Evolutionary conservation across 2,888 invertebrate genomes (phyloP).

Genomic region (Ctena decussata): DNA sequence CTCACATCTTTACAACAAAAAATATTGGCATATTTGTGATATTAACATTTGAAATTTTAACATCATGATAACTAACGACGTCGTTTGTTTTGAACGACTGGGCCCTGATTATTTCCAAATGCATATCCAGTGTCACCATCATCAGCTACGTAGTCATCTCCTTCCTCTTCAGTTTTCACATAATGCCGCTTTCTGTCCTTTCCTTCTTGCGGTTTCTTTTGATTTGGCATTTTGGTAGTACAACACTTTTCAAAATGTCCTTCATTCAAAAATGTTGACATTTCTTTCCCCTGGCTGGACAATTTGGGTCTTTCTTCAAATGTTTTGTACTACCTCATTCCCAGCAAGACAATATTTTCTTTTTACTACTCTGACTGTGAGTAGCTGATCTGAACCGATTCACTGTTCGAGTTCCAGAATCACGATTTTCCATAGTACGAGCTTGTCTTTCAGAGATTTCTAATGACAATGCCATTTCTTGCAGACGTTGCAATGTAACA

Average conservation of each 20-base stretch:
- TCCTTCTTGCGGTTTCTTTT: too few species aligned
- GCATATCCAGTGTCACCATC: not conserved
- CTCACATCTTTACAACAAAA: too few species aligned
- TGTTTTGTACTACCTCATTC: not conserved
- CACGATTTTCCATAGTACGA: not conserved
- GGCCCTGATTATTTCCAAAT: not conserved
- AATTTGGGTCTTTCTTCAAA: not conserved
- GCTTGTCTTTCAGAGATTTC: not conserved
- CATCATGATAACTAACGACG: too few species aligned
- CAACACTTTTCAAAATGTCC: not conserved
- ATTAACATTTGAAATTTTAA: too few species aligned
- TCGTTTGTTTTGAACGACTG: too few species aligned
- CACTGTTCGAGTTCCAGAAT: not conserved
- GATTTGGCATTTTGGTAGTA: not conserved
- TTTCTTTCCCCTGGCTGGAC: not conserved
- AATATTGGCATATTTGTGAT: too few species aligned
- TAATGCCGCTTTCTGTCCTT: too few species aligned
- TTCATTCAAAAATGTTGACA: not conserved
- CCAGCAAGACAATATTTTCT: too few species aligned
- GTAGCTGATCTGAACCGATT: too few species aligned
- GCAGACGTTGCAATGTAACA: not conserved
- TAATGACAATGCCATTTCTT: not conserved
- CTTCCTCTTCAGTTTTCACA: not conserved
- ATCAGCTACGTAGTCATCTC: not conserved
- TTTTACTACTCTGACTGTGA: too few species aligned